Evolutionary conservation across 92 coral and sea anemone species (phyloP).

Genomic region (Actinernus sp.): DNA sequence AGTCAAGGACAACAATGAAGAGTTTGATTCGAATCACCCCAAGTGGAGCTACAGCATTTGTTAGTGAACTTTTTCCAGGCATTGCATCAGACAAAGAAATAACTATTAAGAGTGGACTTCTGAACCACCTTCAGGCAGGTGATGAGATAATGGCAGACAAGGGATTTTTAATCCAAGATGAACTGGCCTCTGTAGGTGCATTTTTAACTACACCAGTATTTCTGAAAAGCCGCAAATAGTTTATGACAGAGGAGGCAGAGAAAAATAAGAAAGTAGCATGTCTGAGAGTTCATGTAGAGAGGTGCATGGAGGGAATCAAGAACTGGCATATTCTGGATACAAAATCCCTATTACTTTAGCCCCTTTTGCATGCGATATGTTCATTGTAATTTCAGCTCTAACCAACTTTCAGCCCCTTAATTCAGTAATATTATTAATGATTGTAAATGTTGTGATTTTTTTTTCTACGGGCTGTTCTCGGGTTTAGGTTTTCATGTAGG

Average conservation of each 20-base stretch:
- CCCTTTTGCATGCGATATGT: conserved; percentile 21
- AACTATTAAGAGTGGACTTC: conserved; percentile 44
- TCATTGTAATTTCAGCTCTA: conserved; percentile 18
- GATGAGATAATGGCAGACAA: conserved; percentile 23
- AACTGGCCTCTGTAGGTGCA: not conserved
- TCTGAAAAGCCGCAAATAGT: not conserved
- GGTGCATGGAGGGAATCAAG: conserved; percentile 30
- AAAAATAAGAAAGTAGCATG: not conserved
- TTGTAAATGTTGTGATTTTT: too few relatives aligned
- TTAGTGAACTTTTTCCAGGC: conserved; percentile 56
- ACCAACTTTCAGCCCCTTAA: conserved; percentile 28
- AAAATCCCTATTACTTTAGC: conserved; percentile 18
- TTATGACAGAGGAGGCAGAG: not conserved
- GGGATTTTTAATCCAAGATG: not conserved
- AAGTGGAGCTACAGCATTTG: conserved; percentile 54
- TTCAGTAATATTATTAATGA: not conserved
- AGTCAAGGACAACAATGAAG: conserved; percentile 72
- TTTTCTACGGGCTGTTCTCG: too few relatives aligned
- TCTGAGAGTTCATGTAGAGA: conserved; percentile 20
- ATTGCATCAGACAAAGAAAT: conserved; percentile 57
- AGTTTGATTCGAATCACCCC: conserved; percentile 68
- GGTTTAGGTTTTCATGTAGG: too few relatives aligned
- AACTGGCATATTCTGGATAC: conserved; percentile 38
- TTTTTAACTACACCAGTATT: not conserved
- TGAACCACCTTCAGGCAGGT: conserved; percentile 35